Base-by-base conservation (phyloP, 2,888 invertebrate genomes). In the Taenaris catops region DNA sequence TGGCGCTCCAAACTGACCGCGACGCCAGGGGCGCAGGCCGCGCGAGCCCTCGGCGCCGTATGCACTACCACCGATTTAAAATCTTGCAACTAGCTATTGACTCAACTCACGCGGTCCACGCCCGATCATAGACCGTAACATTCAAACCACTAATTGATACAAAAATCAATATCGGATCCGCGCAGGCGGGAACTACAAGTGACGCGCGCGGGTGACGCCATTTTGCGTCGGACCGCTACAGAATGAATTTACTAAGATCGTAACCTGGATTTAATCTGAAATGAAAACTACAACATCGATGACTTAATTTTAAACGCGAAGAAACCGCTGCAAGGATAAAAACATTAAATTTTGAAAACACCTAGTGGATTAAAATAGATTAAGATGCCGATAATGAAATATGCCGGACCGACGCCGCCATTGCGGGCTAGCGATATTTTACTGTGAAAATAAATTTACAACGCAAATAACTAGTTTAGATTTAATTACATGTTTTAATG, bases 201-300 rank as follows among this genome's bases (percentile, higher is more conserved):
- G 79, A 80, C 78, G 80, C 79, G 78, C 76, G 67, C 20, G 28
- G 28, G 70, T 63, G 86, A 78, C 87, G 87, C 87, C 87, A 86
- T 86, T 87, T 86, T 84, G 55, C 71, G 70, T 79, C 75, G 67
- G 75, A 79, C 83, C 81, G 74, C 81, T 63, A 73, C 54, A 57
- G 62, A 63, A 66, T 57, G 58, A 70, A 64, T 67, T 70, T 65
- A 60, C 46, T 48, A 44, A 46, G 58, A 63, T 61, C 55, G 57
- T 63, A 60, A 61, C 67, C 74, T 69, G 72, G 62, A 70, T 67
- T 60, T 65, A 53, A 55, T 70, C 73, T 71, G 75, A 71, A 80
- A 78, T 73, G 62, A 72, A 76, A 83, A 83, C 81, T 83, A 81
- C 57, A 46, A 73, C 61, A 59, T 65, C 56, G 58, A 59, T 40